phyloP scores from a whole-genome alignment of 2,113 vertebrate genomes.

The Psophia crepitans region DNA sequence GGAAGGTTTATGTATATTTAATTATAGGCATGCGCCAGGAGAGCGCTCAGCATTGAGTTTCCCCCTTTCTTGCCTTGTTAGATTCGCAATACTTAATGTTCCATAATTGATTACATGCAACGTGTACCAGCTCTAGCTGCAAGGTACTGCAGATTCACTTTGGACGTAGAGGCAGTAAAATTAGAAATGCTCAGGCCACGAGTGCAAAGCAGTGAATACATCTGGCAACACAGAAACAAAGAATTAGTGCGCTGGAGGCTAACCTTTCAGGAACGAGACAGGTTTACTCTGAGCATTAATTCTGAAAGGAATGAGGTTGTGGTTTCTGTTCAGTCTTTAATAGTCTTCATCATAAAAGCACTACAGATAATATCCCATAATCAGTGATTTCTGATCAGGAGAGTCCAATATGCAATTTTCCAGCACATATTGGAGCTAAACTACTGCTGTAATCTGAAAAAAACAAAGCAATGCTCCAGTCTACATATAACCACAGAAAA shows the following conservation, averaged over 20 bases:
- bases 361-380: constrained; percentile 29
- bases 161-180: background rate
- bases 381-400: constrained; percentile 36
- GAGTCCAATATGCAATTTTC: constrained; percentile 30
- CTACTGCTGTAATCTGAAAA: background rate
- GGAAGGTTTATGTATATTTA: background rate
- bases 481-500: background rate
- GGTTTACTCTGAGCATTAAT: constrained; percentile 20
- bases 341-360: constrained; percentile 32
- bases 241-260: background rate
- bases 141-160: background rate
- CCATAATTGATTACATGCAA: background rate
- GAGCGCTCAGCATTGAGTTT: background rate
- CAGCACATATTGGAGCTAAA: constrained; percentile 1
- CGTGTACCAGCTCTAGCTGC: background rate
- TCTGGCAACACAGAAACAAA: background rate
- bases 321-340: constrained; percentile 38
- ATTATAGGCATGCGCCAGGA: background rate
- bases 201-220: background rate
- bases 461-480: background rate
- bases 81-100: background rate
- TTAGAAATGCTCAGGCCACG: background rate
- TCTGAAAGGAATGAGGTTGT: constrained; percentile 4
- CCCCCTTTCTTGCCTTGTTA: background rate
- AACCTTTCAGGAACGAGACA: constrained; percentile 1